phyloP scores from a whole-genome alignment of 1,140 invertebrate genomes.

The Camponotus pennsylvanicus region DNA sequence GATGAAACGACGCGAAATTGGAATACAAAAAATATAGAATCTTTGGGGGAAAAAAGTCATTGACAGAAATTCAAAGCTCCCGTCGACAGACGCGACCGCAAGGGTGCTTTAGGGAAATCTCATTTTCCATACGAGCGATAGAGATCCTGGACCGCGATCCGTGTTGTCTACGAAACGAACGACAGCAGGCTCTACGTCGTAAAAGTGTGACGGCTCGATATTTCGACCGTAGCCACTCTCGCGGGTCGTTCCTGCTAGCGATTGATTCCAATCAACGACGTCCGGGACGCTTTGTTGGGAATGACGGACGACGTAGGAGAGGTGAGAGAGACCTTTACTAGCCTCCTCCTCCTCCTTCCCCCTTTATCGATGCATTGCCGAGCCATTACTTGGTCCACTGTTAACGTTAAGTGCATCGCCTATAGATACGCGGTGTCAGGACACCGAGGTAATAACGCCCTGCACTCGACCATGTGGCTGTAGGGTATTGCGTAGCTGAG shows the following conservation, averaged over 20 bases:
- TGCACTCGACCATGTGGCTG: slow-evolving; percentile 35
- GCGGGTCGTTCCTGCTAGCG: slow-evolving; percentile 31
- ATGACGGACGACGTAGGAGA: slow-evolving; percentile 32
- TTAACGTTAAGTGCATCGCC: slow-evolving; percentile 69
- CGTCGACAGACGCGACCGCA: slow-evolving; percentile 44
- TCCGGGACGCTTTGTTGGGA: slow-evolving; percentile 50
- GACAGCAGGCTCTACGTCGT: slow-evolving; percentile 46
- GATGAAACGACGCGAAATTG: slow-evolving; percentile 12
- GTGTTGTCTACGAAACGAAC: slow-evolving; percentile 29
- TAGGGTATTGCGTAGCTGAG: slow-evolving; percentile 58
- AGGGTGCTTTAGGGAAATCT: slow-evolving; percentile 44
- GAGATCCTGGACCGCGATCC: background rate
- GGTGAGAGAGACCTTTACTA: background rate
- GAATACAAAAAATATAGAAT: slow-evolving; percentile 44
- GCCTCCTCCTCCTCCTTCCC: background rate
- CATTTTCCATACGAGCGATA: slow-evolving; percentile 55
- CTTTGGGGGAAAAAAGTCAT: slow-evolving; percentile 18
- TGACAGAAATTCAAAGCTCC: slow-evolving; percentile 35
- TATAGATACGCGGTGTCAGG: slow-evolving; percentile 64
- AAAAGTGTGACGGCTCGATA: slow-evolving; percentile 69
- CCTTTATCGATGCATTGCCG: slow-evolving; percentile 37
- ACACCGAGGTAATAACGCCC: slow-evolving; percentile 66
- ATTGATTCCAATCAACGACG: slow-evolving; percentile 73
- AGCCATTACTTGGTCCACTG: slow-evolving; percentile 66
- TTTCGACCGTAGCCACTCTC: slow-evolving; percentile 49